Evolutionary conservation across 1,140 invertebrate species (phyloP), one percentile per base, ranked within the genome.

Genomic region (Ceratina calcarata): DNA sequence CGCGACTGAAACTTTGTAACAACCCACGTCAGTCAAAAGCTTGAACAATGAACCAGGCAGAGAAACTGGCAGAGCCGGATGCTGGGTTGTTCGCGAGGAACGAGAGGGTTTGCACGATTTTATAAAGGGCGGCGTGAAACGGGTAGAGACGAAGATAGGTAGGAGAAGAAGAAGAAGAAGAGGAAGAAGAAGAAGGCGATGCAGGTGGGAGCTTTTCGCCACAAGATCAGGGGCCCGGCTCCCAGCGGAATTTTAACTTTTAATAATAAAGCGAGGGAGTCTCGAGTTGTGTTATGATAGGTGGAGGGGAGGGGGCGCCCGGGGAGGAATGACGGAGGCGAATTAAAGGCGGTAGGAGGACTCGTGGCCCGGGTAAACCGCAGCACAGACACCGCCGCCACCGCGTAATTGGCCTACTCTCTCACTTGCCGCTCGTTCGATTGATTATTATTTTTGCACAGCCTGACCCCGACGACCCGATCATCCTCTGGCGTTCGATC

Each of bases 181-280:
- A 12, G 53, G 66, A 57, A 45, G 37, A 45, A 45, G 57, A 66
- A 57, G 20, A 65, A 64, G 55, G 55, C 64, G 79, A 78, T 27
- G 70, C 58, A 58, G 66, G 61, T 57, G 16, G 57, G 65, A 74
- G 57, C 62, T 74, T 78, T 76, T 86, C 62, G 86, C 87, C 87
- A 85, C 86, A 88, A 88, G 86, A 90, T 92, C 89, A 87, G 55
- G 15, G 55, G 87, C 80, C 62, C 71, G 86, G 87, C 89, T 91
- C 89, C 88, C 90, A 90, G 84, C 83, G 90, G 88, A 86, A 84
- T 89, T 91, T 91, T 84, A 91, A 91, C 89, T 91, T 92, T 92
- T 92, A 92, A 91, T 92, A 91, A 91, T 90, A 91, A 92, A 91
- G 90, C 90, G 91, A 91, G 91, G 91, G 90, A 90, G 90, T 89